Evolutionary conservation across 2,113 vertebrate genomes (phyloP).

Genomic region (Anarhynchus alexandrinus): DNA sequence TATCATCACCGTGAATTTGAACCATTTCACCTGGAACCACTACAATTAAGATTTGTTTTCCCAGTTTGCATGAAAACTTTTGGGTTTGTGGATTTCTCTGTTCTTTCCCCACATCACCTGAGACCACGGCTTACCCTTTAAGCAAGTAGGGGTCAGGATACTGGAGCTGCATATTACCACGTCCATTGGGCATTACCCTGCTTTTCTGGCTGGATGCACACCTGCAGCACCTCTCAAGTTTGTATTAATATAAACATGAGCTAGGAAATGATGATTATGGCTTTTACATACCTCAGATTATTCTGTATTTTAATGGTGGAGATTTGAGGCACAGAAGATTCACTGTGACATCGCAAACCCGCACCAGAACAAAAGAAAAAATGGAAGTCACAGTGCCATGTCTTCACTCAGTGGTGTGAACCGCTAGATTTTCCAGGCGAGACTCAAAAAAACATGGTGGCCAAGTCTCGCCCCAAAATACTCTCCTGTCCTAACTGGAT

Average conservation of each 20-base stretch:
- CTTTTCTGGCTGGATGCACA: neutral
- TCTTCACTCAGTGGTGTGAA: neutral
- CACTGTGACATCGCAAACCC: neutral
- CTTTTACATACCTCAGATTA: rapidly evolving
- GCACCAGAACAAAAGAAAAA: neutral
- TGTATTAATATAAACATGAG: neutral
- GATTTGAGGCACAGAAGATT: neutral
- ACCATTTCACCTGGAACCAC: neutral
- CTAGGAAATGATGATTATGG: neutral
- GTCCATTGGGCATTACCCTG: neutral
- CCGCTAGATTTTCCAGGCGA: neutral
- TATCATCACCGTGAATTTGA: rapidly evolving
- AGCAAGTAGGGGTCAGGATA: neutral
- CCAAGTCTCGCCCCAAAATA: neutral
- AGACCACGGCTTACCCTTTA: neutral
- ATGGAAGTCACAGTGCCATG: neutral
- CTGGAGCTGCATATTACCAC: neutral
- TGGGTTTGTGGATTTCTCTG: neutral
- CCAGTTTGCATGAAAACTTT: neutral
- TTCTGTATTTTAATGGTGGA: neutral
- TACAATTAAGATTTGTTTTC: neutral
- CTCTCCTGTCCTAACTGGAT: neutral
- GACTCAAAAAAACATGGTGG: rapidly evolving
- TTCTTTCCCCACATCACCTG: neutral
- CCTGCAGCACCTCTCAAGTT: neutral